Evolutionary conservation across 2,888 invertebrate species (phyloP), one percentile per base, ranked within the genome.

Genomic region (Griposia aprilina): DNA sequence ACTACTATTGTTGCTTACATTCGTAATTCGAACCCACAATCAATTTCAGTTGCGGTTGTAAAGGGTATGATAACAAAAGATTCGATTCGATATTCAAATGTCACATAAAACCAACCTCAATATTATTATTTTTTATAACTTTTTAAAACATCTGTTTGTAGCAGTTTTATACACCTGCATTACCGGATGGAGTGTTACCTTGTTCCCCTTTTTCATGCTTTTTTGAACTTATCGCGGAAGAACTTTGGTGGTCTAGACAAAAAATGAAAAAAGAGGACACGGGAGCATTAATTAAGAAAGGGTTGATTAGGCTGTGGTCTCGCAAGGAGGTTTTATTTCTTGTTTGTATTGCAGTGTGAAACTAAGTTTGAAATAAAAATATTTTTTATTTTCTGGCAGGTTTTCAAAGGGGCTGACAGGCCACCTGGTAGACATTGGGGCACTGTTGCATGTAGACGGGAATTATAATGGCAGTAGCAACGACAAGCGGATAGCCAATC

Each of bases 151-250:
- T 67, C 88, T 88, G 88, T 75, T 80, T 57, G 57, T 55, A 71
- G 80, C 73, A 62, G 73, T 74, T 57, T 59, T 30, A 67, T 48
- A 60, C 65, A 89, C 88, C 88, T 89, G 88, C 89, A 63, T 41
- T 17, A 66, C 88, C 89, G 88, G 88, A 89, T 81, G 84, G 68
- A 60, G 74, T 63, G 69, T 68, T 83, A 75, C 82, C 87, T 83
- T 85, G 81, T 86, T 81, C 81, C 84, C 81, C 63, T 82, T 84
- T 80, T 84, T 88, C 83, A 89, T 88, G 89, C 88, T 89, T 89
- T 89, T 89, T 89, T 85, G 67, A 67, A n/a, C 41, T 30, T 69
- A 72, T 68, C 59, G 20, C 55, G 77, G 70, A 84, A 78, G 75
- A 84, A 65, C 80, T 73, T 67, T 79, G 88, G 88, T 89, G 88